Percentiles rank a stretch among this genome's conserved stretches.
phyloP scores from a whole-genome alignment of 92 coral and sea anemone species.

The Siderastrea siderea region DNA sequence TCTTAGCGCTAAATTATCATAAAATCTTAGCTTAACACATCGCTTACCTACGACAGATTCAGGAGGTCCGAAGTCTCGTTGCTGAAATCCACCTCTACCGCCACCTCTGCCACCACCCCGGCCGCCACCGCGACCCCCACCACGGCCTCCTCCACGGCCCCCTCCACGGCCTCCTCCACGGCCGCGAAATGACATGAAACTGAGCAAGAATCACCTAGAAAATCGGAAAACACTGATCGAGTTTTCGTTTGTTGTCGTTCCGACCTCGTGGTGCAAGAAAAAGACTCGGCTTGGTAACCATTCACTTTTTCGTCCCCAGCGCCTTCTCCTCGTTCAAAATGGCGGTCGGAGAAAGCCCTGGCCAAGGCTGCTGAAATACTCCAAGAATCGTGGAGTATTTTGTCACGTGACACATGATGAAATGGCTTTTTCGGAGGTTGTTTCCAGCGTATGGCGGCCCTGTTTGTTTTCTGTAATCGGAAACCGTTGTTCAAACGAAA shows the following conservation, averaged over 20 bases:
- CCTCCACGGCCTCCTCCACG: conserved; percentile 81
- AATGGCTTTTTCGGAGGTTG: too few relatives aligned
- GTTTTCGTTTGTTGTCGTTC: not conserved
- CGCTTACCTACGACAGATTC: conserved; percentile 87
- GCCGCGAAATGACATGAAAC: conserved; percentile 87
- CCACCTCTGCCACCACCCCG: conserved; percentile 82
- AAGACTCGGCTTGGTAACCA: conserved; percentile 19
- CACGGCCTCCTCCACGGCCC: conserved; percentile 46
- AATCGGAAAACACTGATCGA: not conserved
- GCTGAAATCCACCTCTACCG: conserved; percentile 77
- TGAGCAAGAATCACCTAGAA: not conserved
- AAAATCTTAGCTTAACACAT: not conserved
- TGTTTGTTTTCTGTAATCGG: too few relatives aligned
- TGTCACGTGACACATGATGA: too few relatives aligned
- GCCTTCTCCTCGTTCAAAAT: too few relatives aligned
- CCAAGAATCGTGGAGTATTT: too few relatives aligned
- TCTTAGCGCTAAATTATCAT: not conserved
- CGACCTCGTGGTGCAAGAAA: conserved; percentile 40
- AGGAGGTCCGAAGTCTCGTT: conserved; percentile 90
- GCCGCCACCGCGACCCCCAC: conserved; percentile 70
- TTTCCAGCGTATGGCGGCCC: too few relatives aligned
- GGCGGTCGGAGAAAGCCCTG: too few relatives aligned
- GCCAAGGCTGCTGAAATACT: too few relatives aligned
- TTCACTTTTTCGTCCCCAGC: too few relatives aligned
- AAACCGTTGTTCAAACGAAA: too few relatives aligned